Base-by-base conservation (phyloP, 2,797 vertebrate genomes). In the Amblyopsis hoosieri region DNA sequence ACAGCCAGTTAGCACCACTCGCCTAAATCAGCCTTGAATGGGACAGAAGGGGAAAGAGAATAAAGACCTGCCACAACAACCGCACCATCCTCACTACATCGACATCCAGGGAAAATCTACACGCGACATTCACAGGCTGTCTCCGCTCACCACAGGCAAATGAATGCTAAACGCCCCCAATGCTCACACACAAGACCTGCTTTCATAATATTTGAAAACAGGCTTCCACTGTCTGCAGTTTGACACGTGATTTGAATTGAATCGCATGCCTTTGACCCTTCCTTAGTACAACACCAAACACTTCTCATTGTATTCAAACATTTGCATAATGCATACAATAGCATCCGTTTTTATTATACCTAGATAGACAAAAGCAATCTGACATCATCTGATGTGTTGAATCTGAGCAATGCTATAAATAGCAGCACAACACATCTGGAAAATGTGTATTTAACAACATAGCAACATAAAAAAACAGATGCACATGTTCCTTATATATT, bases 1-100 rank as follows among this genome's bases (percentile, higher is more conserved):
- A 79, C 90, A 82, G 77, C 80, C 86, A 89, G 90, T 93, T 92
- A 91, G 90, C 90, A 87, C 84, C 87, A 85, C 61, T 45, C 67
- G 85, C 70, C 80, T 83, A 87, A 85, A 63, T 80, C 78, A 51
- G 79, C 62, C 62, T 23, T 87, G 81, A 86, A 84, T 80, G 81
- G 77, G 72, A 60, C 64, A 64, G 83, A 71, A 82, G 74, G 66
- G 56, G 49, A 13, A 66, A 71, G 45, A 42, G 62, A 67, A 74
- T 70, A 80, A 84, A 82, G 82, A 80, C 60, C 60, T 33, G 57
- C 66, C 54, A 14, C 74, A 69, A 69, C 73, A 62, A 68, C 57
- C 56, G 33, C 8, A 1, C 68, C 45, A 17, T 69, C 61, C 71
- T 74, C 19, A 63, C 46, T 23, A 13, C 67, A 55, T 62, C 67